Evolutionary conservation across 2,113 vertebrate genomes (phyloP), one percentile per base, ranked within the genome.

Genomic region (Phaetusa simplex): DNA sequence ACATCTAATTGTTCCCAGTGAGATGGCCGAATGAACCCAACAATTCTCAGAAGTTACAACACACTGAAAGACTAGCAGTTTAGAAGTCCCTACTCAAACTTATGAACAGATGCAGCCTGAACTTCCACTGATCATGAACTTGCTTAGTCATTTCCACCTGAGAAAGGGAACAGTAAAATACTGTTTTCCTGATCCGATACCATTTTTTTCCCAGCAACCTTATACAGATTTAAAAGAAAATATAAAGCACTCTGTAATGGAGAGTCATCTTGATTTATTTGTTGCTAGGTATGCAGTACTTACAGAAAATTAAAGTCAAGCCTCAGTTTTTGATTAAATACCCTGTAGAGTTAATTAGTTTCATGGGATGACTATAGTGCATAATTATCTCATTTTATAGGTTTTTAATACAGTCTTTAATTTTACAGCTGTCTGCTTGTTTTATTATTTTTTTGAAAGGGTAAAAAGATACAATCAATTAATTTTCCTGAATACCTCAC

Each of bases 401-500:
- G 52, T 11, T 92, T 94, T 95, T 92, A 93, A 97, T 84, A 56
- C 30, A 86, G 45, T 77, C n/a, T 64, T 86, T 78, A 86, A 82
- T 95, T 95, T 91, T 93, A 86, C 73, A 84, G 92, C n/a, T 93
- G 32, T 58, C 42, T 66, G 15, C 71, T 69, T 84, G 5, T 9
- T 91, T 81, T 67, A 66, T 27, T 88, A 4, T 62, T 71, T 74
- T 83, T 89, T 47, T 1, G 40, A 74, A 86, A 88, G 30, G 6
- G 42, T 67, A 74, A 65, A 88, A 86, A 79, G 18, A 71, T 67
- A 34, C 21, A 78, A 27, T 18, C 40, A n/a, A 71, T 74, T 77
- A 12, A 23, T 88, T 86, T 90, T 65, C n/a, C 20, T 26, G 17
- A 93, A 78, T 72, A 89, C 19, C 11, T 89, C 52, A 81, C 24